Base-by-base conservation (phyloP, 2,888 invertebrate genomes). In the Gastrophysa polygoni region DNA sequence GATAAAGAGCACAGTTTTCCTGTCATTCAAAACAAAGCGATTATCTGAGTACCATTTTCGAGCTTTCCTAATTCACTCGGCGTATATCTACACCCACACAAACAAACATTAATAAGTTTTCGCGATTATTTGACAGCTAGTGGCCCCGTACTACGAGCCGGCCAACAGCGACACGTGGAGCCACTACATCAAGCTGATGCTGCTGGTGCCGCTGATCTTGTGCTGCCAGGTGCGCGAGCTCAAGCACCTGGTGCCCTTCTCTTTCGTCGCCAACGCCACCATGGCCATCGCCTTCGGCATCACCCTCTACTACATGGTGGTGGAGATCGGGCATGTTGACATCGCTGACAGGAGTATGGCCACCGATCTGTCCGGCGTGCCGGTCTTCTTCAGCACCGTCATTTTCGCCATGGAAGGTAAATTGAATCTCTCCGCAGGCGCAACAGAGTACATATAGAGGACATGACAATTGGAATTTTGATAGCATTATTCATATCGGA, bases 391-490 rank as follows among this genome's bases (percentile, higher is more conserved):
- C 79, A 87, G 97, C 57, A 98, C 97, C 0, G 97, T 96, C 0
- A 91, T 99, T 71, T 99, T 97, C 79, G 95, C 98, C 1, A 98
- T 98, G 89, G 98, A 99, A 84, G 96, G 74, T 63, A 43, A n/a
- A n/a, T n/a, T n/a, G n/a, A n/a, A n/a, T n/a, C n/a, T n/a, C n/a
- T n/a, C n/a, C n/a, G n/a, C n/a, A n/a, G n/a, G n/a, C n/a, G n/a
- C n/a, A n/a, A n/a, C n/a, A n/a, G n/a, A n/a, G n/a, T n/a, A n/a
- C n/a, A n/a, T n/a, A n/a, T n/a, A n/a, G n/a, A n/a, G n/a, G n/a
- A n/a, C n/a, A n/a, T n/a, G n/a, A n/a, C n/a, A n/a, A n/a, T n/a
- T n/a, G n/a, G n/a, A n/a, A n/a, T n/a, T n/a, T n/a, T n/a, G n/a
- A n/a, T n/a, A n/a, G n/a, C n/a, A n/a, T n/a, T n/a, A n/a, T n/a